Base-by-base conservation (phyloP, 2,888 invertebrate genomes). In the Lochmaea capreae region DNA sequence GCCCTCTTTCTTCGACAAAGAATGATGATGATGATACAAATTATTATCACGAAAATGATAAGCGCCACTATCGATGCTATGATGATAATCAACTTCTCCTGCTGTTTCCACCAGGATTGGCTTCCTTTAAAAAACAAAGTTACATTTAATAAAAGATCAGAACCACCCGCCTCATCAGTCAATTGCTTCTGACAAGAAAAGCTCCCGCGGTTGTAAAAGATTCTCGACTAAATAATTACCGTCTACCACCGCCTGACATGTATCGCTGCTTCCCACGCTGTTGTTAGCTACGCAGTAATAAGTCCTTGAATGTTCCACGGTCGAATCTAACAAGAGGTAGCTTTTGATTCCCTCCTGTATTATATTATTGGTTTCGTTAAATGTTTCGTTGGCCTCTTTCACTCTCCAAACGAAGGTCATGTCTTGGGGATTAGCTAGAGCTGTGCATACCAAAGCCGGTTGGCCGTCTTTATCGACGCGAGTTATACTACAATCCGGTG, bases 271-370 rank as follows among this genome's bases (percentile, higher is more conserved):
- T 68, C 96, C 97, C 14, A 96, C 94, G 5, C 92, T 90, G 88
- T 97, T 97, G 86, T 94, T 95, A 33, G 95, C 96, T 81, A 91
- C 90, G 86, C 97, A 97, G 72, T 93, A 90, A 87, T 97, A 97
- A 5, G 94, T 96, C 73, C 96, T 90, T 80, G 90, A 89, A 81
- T 91, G 91, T 81, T 92, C 92, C 54, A 90, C 88, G 68, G 89
- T 88, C 9, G 90, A 88, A 81, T 92, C 92, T 76, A 93, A 88
- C 43, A 90, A 88, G 76, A 96, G 90, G 86, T 90, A 91, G 81
- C 91, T 91, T 79, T 89, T 89, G 62, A 90, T 86, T 3, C 89
- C 89, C 69, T 89, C 88, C 72, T 88, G 88, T 58, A 87, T 85
- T 69, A 89, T 89, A 77, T 92, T 91, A 79, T 91, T 91, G 2